Evolutionary conservation across 2,797 vertebrate genomes (phyloP), one percentile per base, ranked within the genome.

Genomic region (Poeciliopsis turneri): DNA sequence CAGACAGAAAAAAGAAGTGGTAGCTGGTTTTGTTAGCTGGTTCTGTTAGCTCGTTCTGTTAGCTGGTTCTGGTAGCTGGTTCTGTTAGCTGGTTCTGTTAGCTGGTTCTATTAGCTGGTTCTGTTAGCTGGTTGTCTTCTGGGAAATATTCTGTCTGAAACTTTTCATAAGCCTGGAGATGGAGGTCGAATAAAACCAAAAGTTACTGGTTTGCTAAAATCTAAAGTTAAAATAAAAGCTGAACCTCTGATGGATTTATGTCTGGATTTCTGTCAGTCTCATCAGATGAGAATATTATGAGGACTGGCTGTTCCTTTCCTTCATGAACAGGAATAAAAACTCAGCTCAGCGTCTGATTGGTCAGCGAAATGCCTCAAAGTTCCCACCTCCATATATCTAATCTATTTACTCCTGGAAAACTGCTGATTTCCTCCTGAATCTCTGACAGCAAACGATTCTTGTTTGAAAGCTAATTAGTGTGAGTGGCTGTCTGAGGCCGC

Each of bases 371-470:
- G 64, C 30, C 23, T 71, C 41, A 6, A 5, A 72, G 59, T 7
- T 41, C 5, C 5, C 57, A 4, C 5, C 43, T 45, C 13, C 46
- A 7, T 18, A 13, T 0, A 4, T 53, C 71, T 36, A 74, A 75
- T 78, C 53, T 68, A 57, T 74, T 76, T 78, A 76, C 18, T 61
- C 69, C 72, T 68, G 51, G 57, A 30, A 80, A 84, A 77, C 64
- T 73, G 66, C 59, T 81, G 69, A 73, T 79, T 81, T 75, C 66
- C 16, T 30, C 68, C 11, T 46, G 47, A 74, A 53, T 1, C 45
- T 23, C 70, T 46, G 55, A 74, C n/a, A 68, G 11, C 5, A 45
- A 53, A 41, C 41, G 49, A 41, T 5, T 15, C 49, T 55, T n/a
- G 41, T 53, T n/a, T 59, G 57, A 75, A 76, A 70, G 55, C 4